phyloP scores from a whole-genome alignment of 2,888 invertebrate species.

The Anoncus sp. region DNA sequence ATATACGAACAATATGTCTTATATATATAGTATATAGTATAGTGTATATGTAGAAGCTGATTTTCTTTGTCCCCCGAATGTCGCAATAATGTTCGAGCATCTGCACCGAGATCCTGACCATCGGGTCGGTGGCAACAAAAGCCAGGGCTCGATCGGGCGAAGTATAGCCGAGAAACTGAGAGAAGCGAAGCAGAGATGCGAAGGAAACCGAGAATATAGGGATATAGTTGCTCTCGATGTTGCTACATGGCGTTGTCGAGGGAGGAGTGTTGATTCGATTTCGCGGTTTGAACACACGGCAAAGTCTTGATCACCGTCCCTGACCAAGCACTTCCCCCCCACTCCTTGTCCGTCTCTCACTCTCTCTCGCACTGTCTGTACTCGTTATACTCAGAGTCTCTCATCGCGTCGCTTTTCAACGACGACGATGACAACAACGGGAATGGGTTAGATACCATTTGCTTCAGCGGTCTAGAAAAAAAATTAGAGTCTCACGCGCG shows the following conservation, averaged over 20 bases:
- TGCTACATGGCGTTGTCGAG: conserved; percentile 23
- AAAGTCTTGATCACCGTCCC: conserved; percentile 61
- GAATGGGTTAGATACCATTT: conserved; percentile 50
- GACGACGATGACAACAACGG: conserved; percentile 20
- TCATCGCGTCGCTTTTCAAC: conserved; percentile 58
- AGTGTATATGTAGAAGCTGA: conserved; percentile 39
- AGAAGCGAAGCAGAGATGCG: conserved; percentile 31
- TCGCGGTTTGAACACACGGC: conserved; percentile 62
- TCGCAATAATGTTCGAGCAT: conserved; percentile 36
- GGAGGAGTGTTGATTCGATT: conserved; percentile 61
- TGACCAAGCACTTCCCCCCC: conserved; percentile 51
- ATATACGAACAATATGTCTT: conserved; percentile 20
- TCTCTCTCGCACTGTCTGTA: conserved; percentile 8
- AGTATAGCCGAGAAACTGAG: conserved; percentile 4
- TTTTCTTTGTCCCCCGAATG: conserved; percentile 54
- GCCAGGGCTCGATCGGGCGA: conserved; percentile 29
- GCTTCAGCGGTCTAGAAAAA: conserved; percentile 76
- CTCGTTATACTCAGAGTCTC: conserved; percentile 49
- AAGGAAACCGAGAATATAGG: conserved; percentile 49
- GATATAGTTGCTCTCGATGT: conserved; percentile 22
- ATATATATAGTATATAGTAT: too few species aligned
- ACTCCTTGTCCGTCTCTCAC: conserved; percentile 31
- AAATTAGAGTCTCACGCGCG: conserved; percentile 57
- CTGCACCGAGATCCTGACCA: conserved; percentile 27
- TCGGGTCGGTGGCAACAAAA: conserved; percentile 25